Evolutionary conservation across 1,140 invertebrate genomes (phyloP).

Genomic region (Brachionus calyciflorus): DNA sequence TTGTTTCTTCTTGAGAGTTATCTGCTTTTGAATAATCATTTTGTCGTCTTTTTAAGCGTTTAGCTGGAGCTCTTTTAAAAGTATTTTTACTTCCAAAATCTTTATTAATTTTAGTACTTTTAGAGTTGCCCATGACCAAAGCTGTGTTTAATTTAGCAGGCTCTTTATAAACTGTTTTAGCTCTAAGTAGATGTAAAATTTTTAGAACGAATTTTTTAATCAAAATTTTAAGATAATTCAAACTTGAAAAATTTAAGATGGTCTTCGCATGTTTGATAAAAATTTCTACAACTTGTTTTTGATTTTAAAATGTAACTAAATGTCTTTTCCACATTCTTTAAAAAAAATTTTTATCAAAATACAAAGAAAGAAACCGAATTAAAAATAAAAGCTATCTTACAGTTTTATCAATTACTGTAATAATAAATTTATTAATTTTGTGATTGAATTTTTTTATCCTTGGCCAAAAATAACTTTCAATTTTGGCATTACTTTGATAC

Average conservation of each 20-base stretch:
- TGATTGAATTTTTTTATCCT: slow-evolving; percentile 29
- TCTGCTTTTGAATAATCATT: slow-evolving; percentile 2
- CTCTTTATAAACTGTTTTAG: slow-evolving; percentile 30
- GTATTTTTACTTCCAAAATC: neutral
- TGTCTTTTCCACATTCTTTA: slow-evolving; percentile 19
- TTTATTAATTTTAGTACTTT: neutral
- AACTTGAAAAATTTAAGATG: slow-evolving; percentile 47
- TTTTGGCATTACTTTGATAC: slow-evolving; percentile 3
- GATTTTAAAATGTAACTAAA: neutral
- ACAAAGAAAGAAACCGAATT: neutral
- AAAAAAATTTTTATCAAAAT: neutral
- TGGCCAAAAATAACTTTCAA: slow-evolving; percentile 41
- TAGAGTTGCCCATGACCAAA: neutral
- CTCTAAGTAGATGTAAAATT: too few relatives aligned
- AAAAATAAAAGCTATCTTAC: slow-evolving; percentile 17
- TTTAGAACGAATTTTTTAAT: too few relatives aligned
- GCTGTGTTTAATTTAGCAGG: slow-evolving; percentile 29
- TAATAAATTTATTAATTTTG: slow-evolving; percentile 25
- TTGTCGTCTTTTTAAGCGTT: neutral
- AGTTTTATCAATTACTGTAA: slow-evolving; percentile 23
- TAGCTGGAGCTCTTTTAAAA: neutral
- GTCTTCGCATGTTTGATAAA: slow-evolving; percentile 26
- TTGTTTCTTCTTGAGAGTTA: neutral
- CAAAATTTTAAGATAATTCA: too few relatives aligned
- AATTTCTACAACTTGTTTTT: slow-evolving; percentile 10